These are phyloP conservation scores for Spisula subtruncata DNA, from an alignment of 2,888 invertebrate species.

Conservation along the genomic window DNA sequence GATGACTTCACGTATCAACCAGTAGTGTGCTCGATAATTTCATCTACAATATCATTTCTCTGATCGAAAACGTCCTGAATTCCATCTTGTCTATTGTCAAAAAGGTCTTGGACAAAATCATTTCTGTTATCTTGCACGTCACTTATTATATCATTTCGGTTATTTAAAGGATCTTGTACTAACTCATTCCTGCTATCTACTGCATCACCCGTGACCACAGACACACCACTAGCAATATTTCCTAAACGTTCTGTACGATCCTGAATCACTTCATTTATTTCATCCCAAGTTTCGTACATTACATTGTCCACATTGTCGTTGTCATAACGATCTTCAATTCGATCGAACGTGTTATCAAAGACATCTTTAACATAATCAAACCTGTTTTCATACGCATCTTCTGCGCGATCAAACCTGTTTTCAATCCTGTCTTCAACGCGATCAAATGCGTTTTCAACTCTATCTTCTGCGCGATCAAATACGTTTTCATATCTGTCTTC, in stretches of 20 bases:
- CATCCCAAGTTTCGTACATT: constrained; percentile 23
- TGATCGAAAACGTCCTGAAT: background rate
- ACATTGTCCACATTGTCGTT: background rate
- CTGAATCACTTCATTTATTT: constrained; percentile 2
- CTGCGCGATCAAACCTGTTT: background rate
- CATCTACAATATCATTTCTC: constrained; percentile 8
- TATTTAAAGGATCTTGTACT: constrained; percentile 1
- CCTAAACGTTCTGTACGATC: background rate
- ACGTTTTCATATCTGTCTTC: background rate
- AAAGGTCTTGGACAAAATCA: constrained; percentile 11
- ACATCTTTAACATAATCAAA: background rate
- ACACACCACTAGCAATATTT: background rate
- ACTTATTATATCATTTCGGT: constrained; percentile 3
- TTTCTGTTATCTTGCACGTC: constrained; percentile 18
- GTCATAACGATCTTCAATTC: background rate
- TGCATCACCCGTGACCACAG: background rate
- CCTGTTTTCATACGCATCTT: constrained; percentile 21
- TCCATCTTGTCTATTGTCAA: constrained; percentile 12
- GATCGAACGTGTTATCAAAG: background rate
- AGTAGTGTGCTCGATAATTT: background rate
- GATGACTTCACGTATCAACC: too few relatives aligned
- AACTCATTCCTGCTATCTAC: constrained; percentile 3
- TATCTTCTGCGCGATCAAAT: background rate
- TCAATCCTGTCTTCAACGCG: constrained; percentile 23
- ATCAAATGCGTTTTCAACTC: background rate